These are phyloP conservation scores for Ondatra zibethicus DNA, from an alignment of 2,113 vertebrate species.

Conservation along the genomic window DNA sequence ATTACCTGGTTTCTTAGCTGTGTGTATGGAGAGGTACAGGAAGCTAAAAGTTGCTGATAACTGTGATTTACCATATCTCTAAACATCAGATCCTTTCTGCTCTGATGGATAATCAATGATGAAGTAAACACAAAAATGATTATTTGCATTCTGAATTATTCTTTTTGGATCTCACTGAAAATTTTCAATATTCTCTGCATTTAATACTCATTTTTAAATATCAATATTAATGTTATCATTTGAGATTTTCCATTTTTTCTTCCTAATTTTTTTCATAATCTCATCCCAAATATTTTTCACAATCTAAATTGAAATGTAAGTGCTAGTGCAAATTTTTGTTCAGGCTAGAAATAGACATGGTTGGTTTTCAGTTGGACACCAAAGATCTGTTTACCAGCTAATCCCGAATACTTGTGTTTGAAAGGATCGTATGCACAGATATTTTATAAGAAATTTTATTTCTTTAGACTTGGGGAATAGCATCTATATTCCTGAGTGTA, in stretches of 20 bases:
- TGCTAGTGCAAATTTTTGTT: not conserved
- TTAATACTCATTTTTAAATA: conserved; percentile 56
- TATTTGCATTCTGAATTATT: conserved; percentile 28
- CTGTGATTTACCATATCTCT: conserved; percentile 17
- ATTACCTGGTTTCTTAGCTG: not conserved
- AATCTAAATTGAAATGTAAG: conserved; percentile 41
- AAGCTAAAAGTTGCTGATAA: conserved; percentile 35
- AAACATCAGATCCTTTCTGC: conserved; percentile 35
- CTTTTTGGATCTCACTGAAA: conserved; percentile 21
- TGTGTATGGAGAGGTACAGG: not conserved
- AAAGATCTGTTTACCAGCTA: conserved; percentile 20
- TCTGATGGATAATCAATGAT: conserved; percentile 34
- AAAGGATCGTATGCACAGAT: not conserved
- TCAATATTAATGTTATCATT: conserved; percentile 43
- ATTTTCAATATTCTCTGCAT: conserved; percentile 19
- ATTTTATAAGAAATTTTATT: too few species aligned
- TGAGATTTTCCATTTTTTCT: conserved; percentile 40
- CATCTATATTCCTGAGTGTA: not conserved
- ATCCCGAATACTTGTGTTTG: not conserved
- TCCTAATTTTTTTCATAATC: conserved; percentile 9
- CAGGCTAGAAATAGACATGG: not conserved
- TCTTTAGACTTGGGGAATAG: not conserved
- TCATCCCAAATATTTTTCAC: not conserved
- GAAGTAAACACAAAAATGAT: conserved; percentile 14
- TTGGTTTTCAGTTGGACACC: not conserved